phyloP scores from a whole-genome alignment of 2,113 vertebrate species.

The Corythaeola cristata region DNA sequence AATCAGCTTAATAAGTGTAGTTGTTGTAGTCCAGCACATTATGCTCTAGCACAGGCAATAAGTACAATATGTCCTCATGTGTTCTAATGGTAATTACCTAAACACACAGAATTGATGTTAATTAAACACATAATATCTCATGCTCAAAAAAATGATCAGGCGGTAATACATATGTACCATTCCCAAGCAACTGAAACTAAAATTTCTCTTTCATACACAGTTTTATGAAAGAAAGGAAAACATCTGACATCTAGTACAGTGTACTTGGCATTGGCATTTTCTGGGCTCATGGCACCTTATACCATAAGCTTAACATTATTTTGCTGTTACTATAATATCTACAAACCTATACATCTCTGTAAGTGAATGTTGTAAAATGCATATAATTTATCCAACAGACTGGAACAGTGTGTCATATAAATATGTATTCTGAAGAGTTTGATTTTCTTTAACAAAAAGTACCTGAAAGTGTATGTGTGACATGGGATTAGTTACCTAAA shows the following conservation, averaged over 20 bases:
- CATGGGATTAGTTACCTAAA: constrained; percentile 25
- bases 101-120: constrained; percentile 33
- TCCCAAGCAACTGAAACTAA: neutral
- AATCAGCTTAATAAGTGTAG: constrained; percentile 11
- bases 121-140: constrained; percentile 43
- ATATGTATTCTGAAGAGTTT: neutral
- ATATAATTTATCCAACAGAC: neutral
- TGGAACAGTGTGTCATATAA: neutral
- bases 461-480: neutral
- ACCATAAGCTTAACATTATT: neutral
- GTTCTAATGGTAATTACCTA: constrained; percentile 21
- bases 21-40: neutral
- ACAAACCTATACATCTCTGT: neutral
- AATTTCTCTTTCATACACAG: neutral
- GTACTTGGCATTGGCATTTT: neutral
- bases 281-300: neutral
- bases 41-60: neutral
- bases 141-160: neutral
- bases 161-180: neutral
- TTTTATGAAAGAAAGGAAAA: neutral
- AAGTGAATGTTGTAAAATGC: neutral
- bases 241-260: neutral
- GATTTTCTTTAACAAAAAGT: constrained; percentile 18
- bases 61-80: neutral
- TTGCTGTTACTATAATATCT: neutral